These are phyloP conservation scores for Brachyalestes nurse DNA, from an alignment of 2,797 vertebrate genomes.

Conservation along the genomic window DNA sequence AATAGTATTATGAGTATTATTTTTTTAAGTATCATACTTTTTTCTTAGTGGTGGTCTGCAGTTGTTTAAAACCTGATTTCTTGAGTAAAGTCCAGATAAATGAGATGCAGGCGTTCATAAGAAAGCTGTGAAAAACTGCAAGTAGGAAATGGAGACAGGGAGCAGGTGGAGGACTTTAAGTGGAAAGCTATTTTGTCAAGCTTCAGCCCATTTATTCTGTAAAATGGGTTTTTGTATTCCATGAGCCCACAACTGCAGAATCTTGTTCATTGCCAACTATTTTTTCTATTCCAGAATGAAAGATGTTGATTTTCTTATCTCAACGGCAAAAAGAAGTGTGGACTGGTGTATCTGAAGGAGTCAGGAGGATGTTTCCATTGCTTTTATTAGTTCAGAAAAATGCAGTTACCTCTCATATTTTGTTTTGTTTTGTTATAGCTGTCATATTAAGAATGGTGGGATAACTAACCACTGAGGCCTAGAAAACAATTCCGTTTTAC, in stretches of 20 bases:
- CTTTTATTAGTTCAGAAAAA: not conserved
- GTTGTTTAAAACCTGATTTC: not conserved
- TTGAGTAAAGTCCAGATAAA: not conserved
- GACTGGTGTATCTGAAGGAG: no score
- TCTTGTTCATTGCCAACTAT: not conserved
- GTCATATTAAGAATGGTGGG: not conserved
- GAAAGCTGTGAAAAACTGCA: not conserved
- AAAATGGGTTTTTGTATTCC: constrained; percentile 4
- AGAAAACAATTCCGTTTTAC: not conserved
- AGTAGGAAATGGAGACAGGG: not conserved
- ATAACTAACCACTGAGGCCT: not conserved
- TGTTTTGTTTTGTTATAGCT: not conserved
- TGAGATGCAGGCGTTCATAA: not conserved
- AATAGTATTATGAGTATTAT: no score
- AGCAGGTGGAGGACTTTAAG: constrained; percentile 14
- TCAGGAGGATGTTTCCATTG: not conserved
- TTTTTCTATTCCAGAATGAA: not conserved
- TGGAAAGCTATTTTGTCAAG: not conserved
- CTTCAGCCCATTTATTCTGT: not conserved
- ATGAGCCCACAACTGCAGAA: not conserved
- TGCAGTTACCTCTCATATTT: not conserved
- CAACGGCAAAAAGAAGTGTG: no score
- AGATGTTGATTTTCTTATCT: constrained; percentile 3
- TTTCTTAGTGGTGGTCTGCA: no score
- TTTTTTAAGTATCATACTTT: no score